Evolutionary conservation across 2,797 vertebrate genomes (phyloP).

Genomic region (Gastrophryne carolinensis): DNA sequence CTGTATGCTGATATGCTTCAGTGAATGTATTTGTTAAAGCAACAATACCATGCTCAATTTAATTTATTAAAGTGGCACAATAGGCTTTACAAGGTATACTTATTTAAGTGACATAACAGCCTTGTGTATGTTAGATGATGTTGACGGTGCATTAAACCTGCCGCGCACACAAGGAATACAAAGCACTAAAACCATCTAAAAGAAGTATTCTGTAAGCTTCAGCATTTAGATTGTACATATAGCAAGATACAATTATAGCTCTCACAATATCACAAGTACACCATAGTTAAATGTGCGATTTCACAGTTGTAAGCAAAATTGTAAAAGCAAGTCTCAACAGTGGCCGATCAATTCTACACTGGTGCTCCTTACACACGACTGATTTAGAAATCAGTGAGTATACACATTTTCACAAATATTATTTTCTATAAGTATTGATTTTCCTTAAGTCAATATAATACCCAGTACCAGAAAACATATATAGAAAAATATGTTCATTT

Average conservation of each 20-base stretch:
- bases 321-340: too few species aligned
- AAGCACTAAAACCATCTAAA: too few species aligned
- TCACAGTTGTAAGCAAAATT: too few species aligned
- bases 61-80: constrained; percentile 47
- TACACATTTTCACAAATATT: neutral
- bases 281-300: too few species aligned
- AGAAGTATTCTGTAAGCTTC: too few species aligned
- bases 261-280: too few species aligned
- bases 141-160: neutral
- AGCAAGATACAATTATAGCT: too few species aligned
- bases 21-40: constrained; percentile 45
- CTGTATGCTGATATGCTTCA: constrained; percentile 30
- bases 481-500: too few species aligned
- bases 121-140: neutral
- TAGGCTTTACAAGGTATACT: constrained; percentile 21
- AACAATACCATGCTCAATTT: constrained; percentile 48
- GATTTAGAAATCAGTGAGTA: neutral
- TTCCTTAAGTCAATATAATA: neutral
- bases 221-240: too few species aligned
- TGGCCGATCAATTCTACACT: neutral
- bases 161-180: neutral
- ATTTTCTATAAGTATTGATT: neutral
- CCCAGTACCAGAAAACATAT: too few species aligned
- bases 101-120: constrained; percentile 32
- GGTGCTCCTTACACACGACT: neutral